phyloP scores from a whole-genome alignment of 2,797 vertebrate species.

The Tokudaia tokunoshimensis region DNA sequence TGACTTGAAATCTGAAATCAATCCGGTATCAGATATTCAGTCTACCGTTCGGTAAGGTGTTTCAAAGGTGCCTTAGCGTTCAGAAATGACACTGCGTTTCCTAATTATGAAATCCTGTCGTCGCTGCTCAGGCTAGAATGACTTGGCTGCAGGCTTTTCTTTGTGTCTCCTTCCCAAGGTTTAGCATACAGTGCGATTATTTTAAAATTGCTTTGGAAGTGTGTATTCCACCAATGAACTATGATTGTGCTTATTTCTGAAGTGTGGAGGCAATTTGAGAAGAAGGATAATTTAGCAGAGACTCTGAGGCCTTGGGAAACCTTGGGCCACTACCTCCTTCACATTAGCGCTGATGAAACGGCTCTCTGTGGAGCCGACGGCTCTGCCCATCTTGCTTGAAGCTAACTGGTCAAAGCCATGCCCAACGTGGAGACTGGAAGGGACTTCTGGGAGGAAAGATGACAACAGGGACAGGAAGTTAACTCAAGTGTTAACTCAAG shows the following conservation, averaged over 20 bases:
- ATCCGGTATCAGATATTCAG: constrained; percentile 77
- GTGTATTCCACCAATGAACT: constrained; percentile 74
- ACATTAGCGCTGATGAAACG: neutral
- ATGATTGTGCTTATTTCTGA: constrained; percentile 31
- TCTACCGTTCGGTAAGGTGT: constrained; percentile 68
- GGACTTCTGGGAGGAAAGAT: neutral
- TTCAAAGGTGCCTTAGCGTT: constrained; percentile 78
- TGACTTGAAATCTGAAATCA: constrained; percentile 81
- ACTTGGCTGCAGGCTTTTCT: constrained; percentile 72
- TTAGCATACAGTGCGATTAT: constrained; percentile 73
- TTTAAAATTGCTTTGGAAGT: constrained; percentile 81
- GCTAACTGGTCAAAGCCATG: neutral
- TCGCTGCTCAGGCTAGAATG: constrained; percentile 67
- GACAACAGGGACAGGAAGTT: neutral
- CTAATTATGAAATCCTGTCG: constrained; percentile 83
- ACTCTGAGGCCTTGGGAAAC: neutral
- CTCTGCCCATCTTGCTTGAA: neutral
- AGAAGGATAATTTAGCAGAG: constrained; percentile 61
- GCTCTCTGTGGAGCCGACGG: neutral
- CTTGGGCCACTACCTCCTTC: neutral
- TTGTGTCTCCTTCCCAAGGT: constrained; percentile 24
- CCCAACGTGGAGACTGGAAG: neutral
- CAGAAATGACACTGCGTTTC: constrained; percentile 80
- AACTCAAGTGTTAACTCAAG: neutral
- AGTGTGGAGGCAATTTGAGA: constrained; percentile 71